phyloP scores from a whole-genome alignment of 2,888 invertebrate genomes.

The Agriopis aurantiaria region DNA sequence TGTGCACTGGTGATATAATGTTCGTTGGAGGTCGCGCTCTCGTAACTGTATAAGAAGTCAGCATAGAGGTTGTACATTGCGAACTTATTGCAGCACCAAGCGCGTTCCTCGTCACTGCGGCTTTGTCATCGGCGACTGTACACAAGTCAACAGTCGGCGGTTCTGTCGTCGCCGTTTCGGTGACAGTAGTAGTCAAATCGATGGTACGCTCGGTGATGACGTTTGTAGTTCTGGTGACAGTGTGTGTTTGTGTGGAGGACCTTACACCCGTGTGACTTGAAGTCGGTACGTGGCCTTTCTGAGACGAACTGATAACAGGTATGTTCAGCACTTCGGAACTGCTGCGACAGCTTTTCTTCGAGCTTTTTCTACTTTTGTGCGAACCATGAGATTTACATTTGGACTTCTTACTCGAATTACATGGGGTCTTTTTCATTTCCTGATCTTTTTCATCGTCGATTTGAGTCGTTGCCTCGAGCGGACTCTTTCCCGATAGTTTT shows the following conservation, averaged over 20 bases:
- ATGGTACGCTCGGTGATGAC: not conserved
- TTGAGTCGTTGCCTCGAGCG: not conserved
- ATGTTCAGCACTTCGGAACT: not conserved
- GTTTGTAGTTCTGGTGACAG: not conserved
- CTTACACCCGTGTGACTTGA: not conserved
- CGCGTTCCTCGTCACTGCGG: not conserved
- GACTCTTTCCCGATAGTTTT: not conserved
- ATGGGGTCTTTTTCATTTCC: not conserved
- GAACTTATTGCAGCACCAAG: not conserved
- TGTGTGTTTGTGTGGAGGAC: constrained; percentile 6
- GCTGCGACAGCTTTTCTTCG: not conserved
- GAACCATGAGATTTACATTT: constrained; percentile 6
- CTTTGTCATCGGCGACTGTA: not conserved
- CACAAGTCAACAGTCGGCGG: not conserved
- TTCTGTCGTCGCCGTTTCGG: constrained; percentile 1
- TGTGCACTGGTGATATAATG: constrained; percentile 15
- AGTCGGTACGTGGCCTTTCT: not conserved
- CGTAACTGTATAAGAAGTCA: constrained; percentile 6
- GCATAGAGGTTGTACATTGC: not conserved
- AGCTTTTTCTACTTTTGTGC: constrained; percentile 2
- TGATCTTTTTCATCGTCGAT: not conserved
- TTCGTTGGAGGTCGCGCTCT: constrained; percentile 3
- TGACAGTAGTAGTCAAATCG: not conserved
- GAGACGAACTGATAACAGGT: not conserved
- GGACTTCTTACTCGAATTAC: constrained; percentile 13